phyloP scores from a whole-genome alignment of 1,140 invertebrate genomes.

The Camponotus pennsylvanicus region DNA sequence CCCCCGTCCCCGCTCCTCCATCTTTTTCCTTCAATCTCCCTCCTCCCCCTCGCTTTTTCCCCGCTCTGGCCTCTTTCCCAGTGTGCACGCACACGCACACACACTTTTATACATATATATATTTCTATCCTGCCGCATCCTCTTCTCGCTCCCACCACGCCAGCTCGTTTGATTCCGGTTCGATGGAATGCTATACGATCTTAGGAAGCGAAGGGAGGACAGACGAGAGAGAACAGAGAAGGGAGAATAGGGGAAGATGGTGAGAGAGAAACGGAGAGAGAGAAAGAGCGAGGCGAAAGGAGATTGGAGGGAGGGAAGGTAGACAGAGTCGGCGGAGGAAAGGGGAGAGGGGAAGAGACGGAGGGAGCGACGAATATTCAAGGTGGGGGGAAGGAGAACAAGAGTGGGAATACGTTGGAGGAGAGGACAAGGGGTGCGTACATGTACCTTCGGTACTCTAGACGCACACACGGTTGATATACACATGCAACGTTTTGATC shows the following conservation, averaged over 20 bases:
- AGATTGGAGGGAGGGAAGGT: background rate
- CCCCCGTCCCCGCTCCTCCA: constrained; percentile 62
- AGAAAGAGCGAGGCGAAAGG: background rate
- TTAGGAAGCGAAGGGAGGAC: constrained; percentile 71
- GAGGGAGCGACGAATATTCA: constrained; percentile 34
- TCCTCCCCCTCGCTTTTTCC: constrained; percentile 9
- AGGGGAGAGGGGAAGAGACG: constrained; percentile 25
- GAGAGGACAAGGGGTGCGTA: constrained; percentile 50
- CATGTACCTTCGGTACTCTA: constrained; percentile 55
- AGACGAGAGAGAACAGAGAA: constrained; percentile 20
- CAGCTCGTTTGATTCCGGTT: constrained; percentile 77
- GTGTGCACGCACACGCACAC: background rate
- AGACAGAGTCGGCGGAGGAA: constrained; percentile 19
- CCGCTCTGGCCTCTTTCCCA: constrained; percentile 20
- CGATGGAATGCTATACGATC: constrained; percentile 79
- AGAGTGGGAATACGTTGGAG: constrained; percentile 36
- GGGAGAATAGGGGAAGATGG: constrained; percentile 29
- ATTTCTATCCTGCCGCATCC: constrained; percentile 64
- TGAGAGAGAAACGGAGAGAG: background rate
- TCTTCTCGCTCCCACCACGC: constrained; percentile 51
- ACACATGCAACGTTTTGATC: constrained; percentile 52
- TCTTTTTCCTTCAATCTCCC: constrained; percentile 75
- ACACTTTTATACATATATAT: background rate
- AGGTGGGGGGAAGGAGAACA: constrained; percentile 25
- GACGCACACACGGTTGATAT: constrained; percentile 52